phyloP scores from a whole-genome alignment of 2,888 invertebrate genomes.

The Zygogramma bicolorata region DNA sequence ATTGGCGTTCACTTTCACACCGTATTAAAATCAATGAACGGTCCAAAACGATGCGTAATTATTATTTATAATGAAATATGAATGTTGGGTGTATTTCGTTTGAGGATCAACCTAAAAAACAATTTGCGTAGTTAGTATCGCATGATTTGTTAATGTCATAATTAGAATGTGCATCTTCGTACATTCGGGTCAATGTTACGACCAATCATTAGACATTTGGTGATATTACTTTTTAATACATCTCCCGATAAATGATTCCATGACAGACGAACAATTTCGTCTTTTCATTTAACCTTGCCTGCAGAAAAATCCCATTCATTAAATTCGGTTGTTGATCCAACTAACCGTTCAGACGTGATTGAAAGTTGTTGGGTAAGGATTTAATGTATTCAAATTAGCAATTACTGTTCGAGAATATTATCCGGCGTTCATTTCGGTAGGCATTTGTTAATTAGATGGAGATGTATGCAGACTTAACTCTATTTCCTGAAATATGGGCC shows the following conservation, averaged over 20 bases:
- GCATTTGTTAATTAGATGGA: neutral
- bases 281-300: neutral
- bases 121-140: neutral
- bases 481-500: neutral
- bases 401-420: neutral
- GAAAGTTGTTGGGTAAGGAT: slow-evolving; percentile 27
- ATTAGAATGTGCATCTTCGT: neutral
- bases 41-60: too few relatives aligned
- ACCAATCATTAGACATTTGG: neutral
- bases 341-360: slow-evolving; percentile 17
- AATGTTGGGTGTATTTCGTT: neutral
- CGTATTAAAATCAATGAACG: too few relatives aligned
- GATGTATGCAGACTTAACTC: neutral
- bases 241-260: neutral
- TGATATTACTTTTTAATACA: neutral
- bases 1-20: too few relatives aligned
- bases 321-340: slow-evolving; percentile 9
- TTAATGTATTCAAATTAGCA: slow-evolving; percentile 18
- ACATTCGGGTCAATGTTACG: neutral
- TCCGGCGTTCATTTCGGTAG: neutral
- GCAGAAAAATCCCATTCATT: slow-evolving; percentile 9
- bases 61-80: neutral
- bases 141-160: neutral
- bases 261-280: neutral
- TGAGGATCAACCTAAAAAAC: neutral